phyloP scores from a whole-genome alignment of 1,140 invertebrate species.

The Drosophila leontia region DNA sequence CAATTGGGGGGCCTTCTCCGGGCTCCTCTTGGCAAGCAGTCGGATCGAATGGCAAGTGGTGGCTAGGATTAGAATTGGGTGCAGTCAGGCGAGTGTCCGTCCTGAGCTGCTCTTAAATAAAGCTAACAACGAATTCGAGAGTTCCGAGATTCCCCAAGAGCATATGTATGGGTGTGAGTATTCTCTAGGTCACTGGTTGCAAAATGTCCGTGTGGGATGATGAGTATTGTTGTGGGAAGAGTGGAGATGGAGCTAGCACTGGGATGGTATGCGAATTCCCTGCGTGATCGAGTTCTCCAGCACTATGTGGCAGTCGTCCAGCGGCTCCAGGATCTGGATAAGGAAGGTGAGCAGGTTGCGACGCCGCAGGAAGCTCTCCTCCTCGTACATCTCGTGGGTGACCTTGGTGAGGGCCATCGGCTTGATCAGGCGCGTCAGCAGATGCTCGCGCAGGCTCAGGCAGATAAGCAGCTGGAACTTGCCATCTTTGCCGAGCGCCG shows the following conservation, averaged over 20 bases:
- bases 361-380: conserved; percentile 96
- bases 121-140: conserved; percentile 76
- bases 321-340: conserved; percentile 95
- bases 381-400: conserved; percentile 97
- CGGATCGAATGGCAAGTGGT: conserved; percentile 43
- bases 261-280: conserved; percentile 94
- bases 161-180: conserved; percentile 73
- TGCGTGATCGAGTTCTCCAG: conserved; percentile 97
- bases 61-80: conserved; percentile 44
- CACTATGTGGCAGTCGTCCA: conserved; percentile 96
- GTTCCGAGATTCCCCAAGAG: conserved; percentile 66
- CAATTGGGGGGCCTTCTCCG: conserved; percentile 35
- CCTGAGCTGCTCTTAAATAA: conserved; percentile 38
- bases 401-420: conserved; percentile 94
- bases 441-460: conserved; percentile 94
- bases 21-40: conserved; percentile 62
- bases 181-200: conserved; percentile 81
- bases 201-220: conserved; percentile 52
- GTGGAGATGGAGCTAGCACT: conserved; percentile 61
- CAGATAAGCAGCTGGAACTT: conserved; percentile 99
- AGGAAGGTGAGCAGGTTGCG: conserved; percentile 94
- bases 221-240: conserved; percentile 3
- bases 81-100: conserved; percentile 21
- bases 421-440: conserved; percentile 94
- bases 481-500: conserved; percentile 97